A percentile compares a stretch with the other conserved stretches of the same genome.
Conservation (phyloP, 2,888 invertebrate species). For the Cynaeus angustus region DNA sequence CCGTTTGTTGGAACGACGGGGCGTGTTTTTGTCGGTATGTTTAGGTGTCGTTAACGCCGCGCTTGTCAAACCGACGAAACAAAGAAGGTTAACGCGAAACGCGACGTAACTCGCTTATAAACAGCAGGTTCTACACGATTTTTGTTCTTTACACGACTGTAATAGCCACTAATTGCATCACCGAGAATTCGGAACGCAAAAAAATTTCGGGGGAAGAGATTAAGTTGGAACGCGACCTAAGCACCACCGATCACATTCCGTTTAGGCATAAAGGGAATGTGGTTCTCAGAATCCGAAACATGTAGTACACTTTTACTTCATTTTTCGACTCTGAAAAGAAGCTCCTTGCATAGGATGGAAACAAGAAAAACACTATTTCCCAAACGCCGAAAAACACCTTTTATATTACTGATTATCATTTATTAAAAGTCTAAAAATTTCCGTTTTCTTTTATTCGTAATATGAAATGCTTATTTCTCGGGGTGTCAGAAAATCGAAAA, state of each 20-base stretch:
- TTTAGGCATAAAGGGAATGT: conserved; percentile 7
- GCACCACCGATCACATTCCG: conserved; percentile 17
- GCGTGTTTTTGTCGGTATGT: conserved; percentile 55
- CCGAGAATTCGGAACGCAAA: conserved; percentile 52
- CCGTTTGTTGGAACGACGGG: conserved; percentile 53
- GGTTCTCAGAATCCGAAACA: not conserved
- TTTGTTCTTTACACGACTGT: conserved; percentile 51
- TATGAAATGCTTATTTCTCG: too few species aligned
- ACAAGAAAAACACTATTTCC: too few species aligned
- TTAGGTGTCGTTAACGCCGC: conserved; percentile 59
- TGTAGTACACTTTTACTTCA: too few species aligned
- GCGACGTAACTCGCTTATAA: conserved; percentile 53
- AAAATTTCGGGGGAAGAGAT: conserved; percentile 47
- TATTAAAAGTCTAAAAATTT: too few species aligned
- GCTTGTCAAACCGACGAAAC: conserved; percentile 54
- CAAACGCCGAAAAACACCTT: too few species aligned
- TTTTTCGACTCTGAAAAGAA: too few species aligned
- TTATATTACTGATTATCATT: too few species aligned
- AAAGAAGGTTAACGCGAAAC: conserved; percentile 52
- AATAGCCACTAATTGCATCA: conserved; percentile 55
- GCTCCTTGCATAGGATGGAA: too few species aligned
- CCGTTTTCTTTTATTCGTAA: too few species aligned
- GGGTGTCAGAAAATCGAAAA: too few species aligned
- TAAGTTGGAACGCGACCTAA: conserved; percentile 13
- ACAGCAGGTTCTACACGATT: conserved; percentile 57